A percentile compares a stretch with the other conserved stretches of the same genome.
Conservation (phyloP, 2,888 invertebrate genomes). For the Alitta virens region DNA sequence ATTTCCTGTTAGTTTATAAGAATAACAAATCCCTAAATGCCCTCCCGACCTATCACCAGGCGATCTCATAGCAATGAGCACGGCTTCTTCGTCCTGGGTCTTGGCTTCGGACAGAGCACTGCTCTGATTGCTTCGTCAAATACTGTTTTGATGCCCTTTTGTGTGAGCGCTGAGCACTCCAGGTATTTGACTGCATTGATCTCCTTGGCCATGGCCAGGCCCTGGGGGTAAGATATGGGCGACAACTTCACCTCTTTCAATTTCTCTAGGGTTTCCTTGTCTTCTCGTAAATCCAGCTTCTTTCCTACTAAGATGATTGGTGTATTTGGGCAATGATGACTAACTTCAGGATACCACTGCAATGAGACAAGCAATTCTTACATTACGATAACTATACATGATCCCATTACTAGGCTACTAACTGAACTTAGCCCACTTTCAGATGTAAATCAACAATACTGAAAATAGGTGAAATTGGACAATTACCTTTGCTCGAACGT, state of each 20-base stretch:
- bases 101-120: constrained; percentile 92
- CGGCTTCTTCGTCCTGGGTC: constrained; percentile 73
- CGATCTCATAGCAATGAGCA: constrained; percentile 20
- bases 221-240: constrained; percentile 96
- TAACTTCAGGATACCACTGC: constrained; percentile 98
- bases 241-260: constrained; percentile 91
- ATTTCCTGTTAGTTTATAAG: no score
- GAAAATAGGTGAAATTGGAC: not conserved
- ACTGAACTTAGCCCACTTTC: no score
- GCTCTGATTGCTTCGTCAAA: constrained; percentile 97
- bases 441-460: not conserved
- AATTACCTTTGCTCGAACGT: constrained; percentile 91
- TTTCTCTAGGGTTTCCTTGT: constrained; percentile 94
- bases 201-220: constrained; percentile 67
- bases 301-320: constrained; percentile 97
- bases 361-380: not conserved
- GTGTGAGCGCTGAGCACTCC: constrained; percentile 96
- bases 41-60: no score
- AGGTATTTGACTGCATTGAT: constrained; percentile 85
- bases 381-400: no score
- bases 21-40: no score
- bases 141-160: constrained; percentile 96
- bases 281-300: constrained; percentile 92
- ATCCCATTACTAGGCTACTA: no score
- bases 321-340: constrained; percentile 99